phyloP scores from a whole-genome alignment of 2,113 vertebrate genomes.

The Scartelaos histophorus region DNA sequence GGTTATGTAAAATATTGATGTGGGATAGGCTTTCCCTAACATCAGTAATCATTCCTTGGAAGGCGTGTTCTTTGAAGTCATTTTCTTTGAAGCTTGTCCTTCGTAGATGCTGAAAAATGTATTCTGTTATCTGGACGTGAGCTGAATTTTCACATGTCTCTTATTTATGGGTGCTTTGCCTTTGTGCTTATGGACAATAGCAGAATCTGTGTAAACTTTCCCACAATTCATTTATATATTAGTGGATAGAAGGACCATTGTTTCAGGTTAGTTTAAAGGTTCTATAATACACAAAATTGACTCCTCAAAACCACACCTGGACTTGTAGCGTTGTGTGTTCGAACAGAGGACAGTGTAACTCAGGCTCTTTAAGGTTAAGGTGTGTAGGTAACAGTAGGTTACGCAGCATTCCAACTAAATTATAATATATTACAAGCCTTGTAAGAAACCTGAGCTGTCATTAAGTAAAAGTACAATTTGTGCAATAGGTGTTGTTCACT shows the following conservation, averaged over 20 bases:
- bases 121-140: neutral
- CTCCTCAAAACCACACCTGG: no score
- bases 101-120: conserved; percentile 6
- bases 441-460: no score
- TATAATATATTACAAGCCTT: no score
- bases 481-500: neutral
- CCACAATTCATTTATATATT: neutral
- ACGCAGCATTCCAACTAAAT: no score
- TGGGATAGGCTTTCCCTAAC: conserved; percentile 1
- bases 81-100: conserved; percentile 3
- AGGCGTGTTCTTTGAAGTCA: conserved; percentile 6
- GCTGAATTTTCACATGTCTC: neutral
- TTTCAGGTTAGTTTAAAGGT: neutral
- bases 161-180: neutral
- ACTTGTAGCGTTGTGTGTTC: no score
- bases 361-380: neutral
- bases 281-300: no score
- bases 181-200: neutral
- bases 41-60: conserved; percentile 7
- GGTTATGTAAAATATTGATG: conserved; percentile 4
- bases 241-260: neutral
- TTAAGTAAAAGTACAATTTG: neutral
- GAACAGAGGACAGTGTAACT: no score
- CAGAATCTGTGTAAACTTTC: neutral
- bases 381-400: neutral